These are phyloP conservation scores for Globia sparganii DNA, from an alignment of 2,888 invertebrate species.

Conservation along the genomic window DNA sequence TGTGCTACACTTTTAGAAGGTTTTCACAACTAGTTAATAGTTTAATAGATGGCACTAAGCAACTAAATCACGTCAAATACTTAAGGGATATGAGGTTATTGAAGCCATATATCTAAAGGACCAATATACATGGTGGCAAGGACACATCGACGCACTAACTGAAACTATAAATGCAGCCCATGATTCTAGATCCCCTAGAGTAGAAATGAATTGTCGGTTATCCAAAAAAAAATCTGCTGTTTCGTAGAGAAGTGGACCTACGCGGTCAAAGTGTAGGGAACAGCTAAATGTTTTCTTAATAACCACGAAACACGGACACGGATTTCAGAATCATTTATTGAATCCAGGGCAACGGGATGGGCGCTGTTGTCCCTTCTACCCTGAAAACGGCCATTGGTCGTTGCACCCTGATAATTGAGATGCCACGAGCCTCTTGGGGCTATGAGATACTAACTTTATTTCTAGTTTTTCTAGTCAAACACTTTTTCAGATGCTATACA, in stretches of 20 bases:
- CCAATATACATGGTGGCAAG: neutral
- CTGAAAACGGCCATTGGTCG: too few species aligned
- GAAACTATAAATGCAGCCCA: neutral
- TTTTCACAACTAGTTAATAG: conserved; percentile 20
- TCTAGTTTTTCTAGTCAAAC: neutral
- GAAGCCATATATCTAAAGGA: neutral
- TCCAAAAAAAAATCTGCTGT: rapidly evolving
- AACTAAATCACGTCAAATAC: conserved; percentile 16
- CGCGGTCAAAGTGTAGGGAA: neutral
- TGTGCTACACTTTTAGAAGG: conserved; percentile 21
- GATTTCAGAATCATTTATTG: neutral
- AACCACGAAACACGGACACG: neutral
- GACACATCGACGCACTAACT: neutral
- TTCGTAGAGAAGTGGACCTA: neutral
- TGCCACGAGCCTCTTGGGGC: neutral
- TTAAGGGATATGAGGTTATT: neutral
- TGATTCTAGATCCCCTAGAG: neutral
- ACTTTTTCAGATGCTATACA: neutral
- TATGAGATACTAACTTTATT: neutral
- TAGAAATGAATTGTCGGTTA: neutral
- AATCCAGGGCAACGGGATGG: too few species aligned
- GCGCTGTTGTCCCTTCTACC: neutral
- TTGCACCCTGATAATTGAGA: neutral
- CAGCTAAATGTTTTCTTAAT: neutral
- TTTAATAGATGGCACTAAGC: conserved; percentile 35